Conservation (phyloP, 2,888 invertebrate genomes). For the Polia nebulosa region DNA sequence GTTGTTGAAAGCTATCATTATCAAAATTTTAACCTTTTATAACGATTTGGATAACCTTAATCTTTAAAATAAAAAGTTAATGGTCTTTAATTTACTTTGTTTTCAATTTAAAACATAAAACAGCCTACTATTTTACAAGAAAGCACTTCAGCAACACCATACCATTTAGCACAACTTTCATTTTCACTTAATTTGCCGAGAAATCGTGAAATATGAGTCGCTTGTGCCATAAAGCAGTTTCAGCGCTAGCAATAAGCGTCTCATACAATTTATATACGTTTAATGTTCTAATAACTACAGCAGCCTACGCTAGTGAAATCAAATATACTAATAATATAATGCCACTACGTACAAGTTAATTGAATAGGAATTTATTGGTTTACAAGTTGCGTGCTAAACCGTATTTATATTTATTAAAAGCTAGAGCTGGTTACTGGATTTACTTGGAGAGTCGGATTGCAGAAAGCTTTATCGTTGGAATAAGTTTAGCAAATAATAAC, state of each 20-base stretch:
- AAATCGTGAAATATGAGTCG: conserved; percentile 64
- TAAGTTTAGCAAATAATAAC: neutral
- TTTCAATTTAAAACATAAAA: conserved; percentile 1
- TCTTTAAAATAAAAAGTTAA: neutral
- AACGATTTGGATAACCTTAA: neutral
- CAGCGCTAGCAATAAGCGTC: conserved; percentile 72
- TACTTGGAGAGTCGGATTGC: neutral
- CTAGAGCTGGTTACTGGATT: conserved; percentile 2
- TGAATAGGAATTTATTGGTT: conserved; percentile 68
- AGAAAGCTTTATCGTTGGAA: neutral
- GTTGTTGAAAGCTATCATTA: conserved; percentile 15
- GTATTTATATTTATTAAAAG: conserved; percentile 42
- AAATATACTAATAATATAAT: conserved; percentile 76
- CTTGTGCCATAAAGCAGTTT: conserved; percentile 66
- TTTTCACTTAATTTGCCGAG: conserved; percentile 58
- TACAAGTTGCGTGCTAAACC: conserved; percentile 41
- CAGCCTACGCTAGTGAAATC: conserved; percentile 74
- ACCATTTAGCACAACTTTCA: conserved; percentile 36
- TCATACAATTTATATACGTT: conserved; percentile 64
- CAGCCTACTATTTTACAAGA: neutral
- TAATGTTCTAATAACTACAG: conserved; percentile 73
- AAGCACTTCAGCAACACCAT: conserved; percentile 17
- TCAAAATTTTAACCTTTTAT: conserved; percentile 6
- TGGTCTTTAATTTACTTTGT: neutral
- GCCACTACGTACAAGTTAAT: conserved; percentile 73